phyloP scores from a whole-genome alignment of 2,797 vertebrate species.

The Cyclopterus lumpus region DNA sequence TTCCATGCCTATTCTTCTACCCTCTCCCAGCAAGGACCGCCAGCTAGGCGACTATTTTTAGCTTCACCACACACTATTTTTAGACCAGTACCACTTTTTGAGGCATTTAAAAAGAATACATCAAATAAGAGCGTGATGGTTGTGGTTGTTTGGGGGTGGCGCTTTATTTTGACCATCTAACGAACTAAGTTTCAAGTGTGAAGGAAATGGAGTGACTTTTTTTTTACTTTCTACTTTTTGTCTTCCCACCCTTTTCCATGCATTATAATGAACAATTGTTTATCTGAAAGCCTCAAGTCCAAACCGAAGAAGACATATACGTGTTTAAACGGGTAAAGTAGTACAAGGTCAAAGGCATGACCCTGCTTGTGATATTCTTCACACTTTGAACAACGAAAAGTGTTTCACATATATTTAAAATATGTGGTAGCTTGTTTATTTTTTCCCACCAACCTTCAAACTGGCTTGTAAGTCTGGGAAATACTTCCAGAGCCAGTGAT shows the following conservation, averaged over 20 bases:
- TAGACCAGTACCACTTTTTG: slow-evolving; percentile 92
- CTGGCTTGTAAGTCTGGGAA: slow-evolving; percentile 19
- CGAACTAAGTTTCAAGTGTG: slow-evolving; percentile 82
- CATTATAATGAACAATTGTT: slow-evolving; percentile 84
- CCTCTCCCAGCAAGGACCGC: slow-evolving; percentile 92
- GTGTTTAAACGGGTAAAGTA: slow-evolving; percentile 30
- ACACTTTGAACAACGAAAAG: slow-evolving; percentile 79
- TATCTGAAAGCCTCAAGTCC: slow-evolving; percentile 76
- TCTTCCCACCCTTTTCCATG: slow-evolving; percentile 84
- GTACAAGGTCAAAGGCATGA: slow-evolving; percentile 82
- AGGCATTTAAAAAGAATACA: slow-evolving; percentile 88
- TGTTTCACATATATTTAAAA: slow-evolving; percentile 73
- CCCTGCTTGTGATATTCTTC: slow-evolving; percentile 77
- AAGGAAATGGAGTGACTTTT: slow-evolving; percentile 9
- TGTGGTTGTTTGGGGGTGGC: slow-evolving; percentile 61
- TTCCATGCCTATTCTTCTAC: slow-evolving; percentile 95
- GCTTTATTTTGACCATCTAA: slow-evolving; percentile 83
- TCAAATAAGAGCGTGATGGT: slow-evolving; percentile 55
- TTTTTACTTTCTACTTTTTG: slow-evolving; percentile 81
- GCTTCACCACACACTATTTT: slow-evolving; percentile 93
- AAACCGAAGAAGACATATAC: neutral
- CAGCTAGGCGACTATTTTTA: slow-evolving; percentile 93
- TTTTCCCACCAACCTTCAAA: slow-evolving; percentile 20
- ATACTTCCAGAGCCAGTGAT: slow-evolving; percentile 3
- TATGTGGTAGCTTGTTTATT: slow-evolving; percentile 43